Evolutionary conservation across 1,140 invertebrate genomes (phyloP), one percentile per base, ranked within the genome.

Genomic region (Drosophila parvula): DNA sequence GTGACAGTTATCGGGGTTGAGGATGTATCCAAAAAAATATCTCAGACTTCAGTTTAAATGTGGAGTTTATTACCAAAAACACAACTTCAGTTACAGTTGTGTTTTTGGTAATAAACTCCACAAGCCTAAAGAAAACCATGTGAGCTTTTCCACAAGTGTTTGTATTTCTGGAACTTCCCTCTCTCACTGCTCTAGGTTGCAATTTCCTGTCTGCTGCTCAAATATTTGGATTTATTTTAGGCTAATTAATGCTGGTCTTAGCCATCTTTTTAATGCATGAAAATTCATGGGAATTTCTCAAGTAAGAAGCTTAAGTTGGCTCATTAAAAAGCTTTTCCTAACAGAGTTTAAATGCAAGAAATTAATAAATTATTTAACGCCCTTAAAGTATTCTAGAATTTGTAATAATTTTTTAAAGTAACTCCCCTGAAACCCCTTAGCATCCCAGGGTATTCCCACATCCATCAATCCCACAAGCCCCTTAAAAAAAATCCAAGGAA

Each of bases 401-500:
- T 0, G 10, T 8, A 4, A 28, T 11, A 2, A 32, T 32, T 16
- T 51, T 32, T 6, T n/a, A 55, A 27, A 2, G 3, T 9, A 22
- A 11, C 5, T 27, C 12, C 9, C 18, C 18, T 4, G 3, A 38
- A 14, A 14, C 12, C 3, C 18, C 12, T 10, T n/a, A 11, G 0
- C 5, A 36, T 41, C 38, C 8, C 5, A 34, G 62, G 64, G 64
- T 47, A 58, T 32, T 9, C 1, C 6, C 22, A 8, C 11, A 14
- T 50, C 22, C n/a, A 56, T 41, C 34, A 51, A 22, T 34, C 16
- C 60, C 59, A 12, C 36, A 36, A 47, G 4, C 14, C 18, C n/a
- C 27, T 32, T 65, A 32, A 34, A 45, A 32, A 34, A 34, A 70
- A n/a, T 34, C 18, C 51, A 41, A 28, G 14, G 38, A 71, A 58